Base-by-base conservation (phyloP, 2,797 vertebrate genomes). In the Mastacembelus armatus region DNA sequence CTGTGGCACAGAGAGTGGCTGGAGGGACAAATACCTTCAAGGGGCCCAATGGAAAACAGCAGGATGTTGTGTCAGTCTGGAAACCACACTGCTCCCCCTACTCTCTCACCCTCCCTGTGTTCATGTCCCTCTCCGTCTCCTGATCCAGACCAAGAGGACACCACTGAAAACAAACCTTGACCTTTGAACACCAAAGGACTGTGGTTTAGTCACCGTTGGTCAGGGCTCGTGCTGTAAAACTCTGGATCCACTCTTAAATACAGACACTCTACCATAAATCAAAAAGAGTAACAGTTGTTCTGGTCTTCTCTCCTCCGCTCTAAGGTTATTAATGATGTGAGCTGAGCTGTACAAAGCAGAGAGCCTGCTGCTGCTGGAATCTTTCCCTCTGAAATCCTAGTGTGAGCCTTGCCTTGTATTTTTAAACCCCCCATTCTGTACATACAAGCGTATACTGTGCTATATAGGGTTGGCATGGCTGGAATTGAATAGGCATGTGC, bases 321-420 rank as follows among this genome's bases (percentile, higher is more conserved):
- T 69, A 60, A 74, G 72, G 77, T 92, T 91, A 92, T 92, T 92
- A 90, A 92, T 92, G 84, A 90, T 88, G 84, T 62, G 69, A 78
- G 87, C 84, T 83, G 85, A 86, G 76, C 75, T 61, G 81, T 84
- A 85, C 84, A 80, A 84, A 87, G 86, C 80, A 47, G 24, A 80
- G 76, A 77, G 77, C 52, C 77, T 77, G 54, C 66, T 84, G 19
- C 71, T 74, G 63, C 81, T 78, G 73, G 79, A 75, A 77, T 74
- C 84, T 67, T 66, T 74, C 51, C 71, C 60, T 47, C 33, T 82
- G 50, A 76, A 84, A 74, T 83, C 61, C 63, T 74, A 75, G 33
- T 71, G 50, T 62, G 67, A 52, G 33, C 62, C 30, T 50, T 15
- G 33, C 36, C 12, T 70, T 79, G 55, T 86, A 66, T 84, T 88